Conservation (phyloP, 2,113 vertebrate genomes). For the Oncorhynchus gorbuscha region DNA sequence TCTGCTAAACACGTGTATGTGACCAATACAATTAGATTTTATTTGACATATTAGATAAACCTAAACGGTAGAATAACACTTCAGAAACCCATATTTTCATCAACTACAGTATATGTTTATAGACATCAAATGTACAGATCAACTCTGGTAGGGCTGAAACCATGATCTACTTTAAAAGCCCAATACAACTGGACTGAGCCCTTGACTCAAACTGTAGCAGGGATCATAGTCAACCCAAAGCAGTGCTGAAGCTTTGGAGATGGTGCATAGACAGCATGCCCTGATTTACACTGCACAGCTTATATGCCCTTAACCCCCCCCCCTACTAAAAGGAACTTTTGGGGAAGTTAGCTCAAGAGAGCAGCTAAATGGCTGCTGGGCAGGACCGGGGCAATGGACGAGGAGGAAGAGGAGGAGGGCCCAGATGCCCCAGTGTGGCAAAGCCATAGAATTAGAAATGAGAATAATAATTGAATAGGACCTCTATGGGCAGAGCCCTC, state of each 20-base stretch:
- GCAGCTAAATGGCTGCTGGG: slow-evolving; percentile 45
- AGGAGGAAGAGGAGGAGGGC: slow-evolving; percentile 1
- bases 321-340: slow-evolving; percentile 33
- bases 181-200: not conserved
- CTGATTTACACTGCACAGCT: not conserved
- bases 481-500: not conserved
- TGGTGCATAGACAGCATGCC: not conserved
- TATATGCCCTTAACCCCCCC: not conserved
- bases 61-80: not conserved
- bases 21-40: too few relatives aligned
- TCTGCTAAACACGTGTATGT: too few relatives aligned
- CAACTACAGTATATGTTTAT: not conserved
- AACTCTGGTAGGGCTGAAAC: too few relatives aligned
- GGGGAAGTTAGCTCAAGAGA: slow-evolving; percentile 60
- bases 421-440: slow-evolving; percentile 39
- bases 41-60: not conserved
- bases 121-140: too few relatives aligned
- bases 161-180: not conserved
- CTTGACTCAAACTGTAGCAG: not conserved
- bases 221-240: not conserved
- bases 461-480: too few relatives aligned
- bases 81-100: not conserved
- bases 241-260: not conserved
- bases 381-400: not conserved
- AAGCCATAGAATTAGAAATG: too few relatives aligned